phyloP scores from a whole-genome alignment of 1,140 invertebrate species.

The Ostrea denselamellosa region DNA sequence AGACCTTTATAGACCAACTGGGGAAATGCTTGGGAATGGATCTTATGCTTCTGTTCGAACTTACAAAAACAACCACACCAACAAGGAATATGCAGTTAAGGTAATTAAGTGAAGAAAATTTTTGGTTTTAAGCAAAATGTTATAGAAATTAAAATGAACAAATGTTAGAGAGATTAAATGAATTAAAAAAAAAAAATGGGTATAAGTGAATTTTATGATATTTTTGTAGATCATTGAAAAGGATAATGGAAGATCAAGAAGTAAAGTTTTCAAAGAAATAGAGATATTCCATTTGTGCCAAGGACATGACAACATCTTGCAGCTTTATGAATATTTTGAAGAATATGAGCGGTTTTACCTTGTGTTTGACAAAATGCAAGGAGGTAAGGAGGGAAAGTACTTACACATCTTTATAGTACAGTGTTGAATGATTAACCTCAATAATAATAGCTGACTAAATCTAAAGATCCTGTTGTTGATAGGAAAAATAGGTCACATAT shows the following conservation, averaged over 20 bases:
- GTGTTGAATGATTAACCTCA: slow-evolving; percentile 17
- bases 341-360: slow-evolving; percentile 96
- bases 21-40: slow-evolving; percentile 96
- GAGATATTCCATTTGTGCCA: slow-evolving; percentile 99
- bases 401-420: not conserved
- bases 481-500: not conserved
- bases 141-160: not conserved
- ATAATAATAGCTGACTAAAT: not conserved
- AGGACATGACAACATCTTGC: slow-evolving; percentile 97
- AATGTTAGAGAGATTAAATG: no score
- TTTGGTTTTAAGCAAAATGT: not conserved
- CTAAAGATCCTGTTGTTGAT: slow-evolving; percentile 8
- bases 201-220: not conserved
- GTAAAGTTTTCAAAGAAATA: slow-evolving; percentile 97
- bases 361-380: slow-evolving; percentile 98
- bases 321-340: slow-evolving; percentile 98
- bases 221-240: slow-evolving; percentile 91
- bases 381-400: slow-evolving; percentile 83
- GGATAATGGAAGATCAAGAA: slow-evolving; percentile 93
- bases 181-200: not conserved
- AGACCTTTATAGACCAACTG: slow-evolving; percentile 97
- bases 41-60: slow-evolving; percentile 97
- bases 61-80: slow-evolving; percentile 93
- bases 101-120: slow-evolving; percentile 68
- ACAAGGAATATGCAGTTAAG: slow-evolving; percentile 97